Percentiles rank a stretch among this genome's conserved stretches.
Evolutionary conservation across 2,113 vertebrate genomes (phyloP).

Genomic region (Eudyptes chrysolophus): DNA sequence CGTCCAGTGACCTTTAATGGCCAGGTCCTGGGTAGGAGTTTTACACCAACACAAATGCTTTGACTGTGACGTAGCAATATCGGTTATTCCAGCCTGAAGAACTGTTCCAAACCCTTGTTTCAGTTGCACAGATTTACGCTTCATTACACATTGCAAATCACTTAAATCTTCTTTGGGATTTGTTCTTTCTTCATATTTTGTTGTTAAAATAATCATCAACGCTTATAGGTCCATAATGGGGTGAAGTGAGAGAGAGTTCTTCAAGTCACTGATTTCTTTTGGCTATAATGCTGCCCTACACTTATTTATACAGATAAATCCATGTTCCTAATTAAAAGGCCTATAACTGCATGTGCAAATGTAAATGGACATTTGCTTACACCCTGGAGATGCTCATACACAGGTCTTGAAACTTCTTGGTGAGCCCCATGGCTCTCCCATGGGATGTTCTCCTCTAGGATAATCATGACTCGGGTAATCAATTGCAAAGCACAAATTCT

Average conservation of each 20-base stretch:
- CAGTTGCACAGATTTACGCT: neutral
- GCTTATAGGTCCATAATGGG: neutral
- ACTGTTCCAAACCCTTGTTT: neutral
- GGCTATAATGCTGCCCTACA: neutral
- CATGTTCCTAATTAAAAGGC: neutral
- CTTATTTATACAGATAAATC: neutral
- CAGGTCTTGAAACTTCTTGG: neutral
- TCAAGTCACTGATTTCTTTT: neutral
- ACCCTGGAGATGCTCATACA: neutral
- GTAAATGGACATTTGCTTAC: neutral
- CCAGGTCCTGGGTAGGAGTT: neutral
- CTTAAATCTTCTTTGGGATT: neutral
- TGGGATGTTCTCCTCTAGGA: neutral
- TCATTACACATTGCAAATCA: neutral
- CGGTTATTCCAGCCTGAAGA: neutral
- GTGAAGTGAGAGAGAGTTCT: neutral
- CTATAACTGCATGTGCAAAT: neutral
- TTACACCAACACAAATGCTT: neutral
- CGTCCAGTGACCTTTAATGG: neutral
- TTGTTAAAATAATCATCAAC: neutral
- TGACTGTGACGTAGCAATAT: neutral
- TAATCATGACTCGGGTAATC: neutral
- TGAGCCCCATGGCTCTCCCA: neutral
- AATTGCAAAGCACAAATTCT: neutral
- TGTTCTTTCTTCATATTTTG: neutral